These are phyloP conservation scores for Dipodomys ordii DNA, from an alignment of 2,113 vertebrate species.

Conservation along the genomic window DNA sequence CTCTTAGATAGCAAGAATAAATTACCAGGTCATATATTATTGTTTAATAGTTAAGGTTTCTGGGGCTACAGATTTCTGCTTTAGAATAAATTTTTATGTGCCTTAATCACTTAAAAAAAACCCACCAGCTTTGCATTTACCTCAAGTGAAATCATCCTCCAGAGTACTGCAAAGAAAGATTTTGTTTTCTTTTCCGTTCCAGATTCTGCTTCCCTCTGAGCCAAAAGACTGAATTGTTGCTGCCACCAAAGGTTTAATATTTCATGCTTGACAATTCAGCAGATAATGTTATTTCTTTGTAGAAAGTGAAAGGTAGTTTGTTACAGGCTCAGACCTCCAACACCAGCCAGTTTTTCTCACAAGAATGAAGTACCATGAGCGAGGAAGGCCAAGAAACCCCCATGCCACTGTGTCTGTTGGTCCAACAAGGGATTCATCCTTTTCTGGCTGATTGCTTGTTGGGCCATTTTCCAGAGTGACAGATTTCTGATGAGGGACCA, in stretches of 20 bases:
- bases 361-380: slow-evolving; percentile 53
- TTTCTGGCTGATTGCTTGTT: slow-evolving; percentile 59
- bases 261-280: slow-evolving; percentile 75
- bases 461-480: slow-evolving; percentile 57
- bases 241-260: slow-evolving; percentile 80
- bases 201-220: slow-evolving; percentile 71
- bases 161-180: slow-evolving; percentile 3
- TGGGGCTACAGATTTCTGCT: not conserved
- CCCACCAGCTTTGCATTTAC: slow-evolving; percentile 7
- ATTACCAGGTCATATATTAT: not conserved
- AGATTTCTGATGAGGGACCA: slow-evolving; percentile 58
- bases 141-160: not conserved
- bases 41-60: not conserved
- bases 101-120: not conserved
- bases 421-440: not conserved
- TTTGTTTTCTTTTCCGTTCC: slow-evolving; percentile 39
- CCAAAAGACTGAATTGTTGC: slow-evolving; percentile 69
- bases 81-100: not conserved
- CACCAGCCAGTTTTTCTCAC: slow-evolving; percentile 30
- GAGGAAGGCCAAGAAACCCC: not conserved
- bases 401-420: not conserved
- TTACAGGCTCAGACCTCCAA: slow-evolving; percentile 68
- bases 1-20: not conserved
- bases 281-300: slow-evolving; percentile 72
- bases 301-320: slow-evolving; percentile 78